Evolutionary conservation across 1,140 invertebrate genomes (phyloP), one percentile per base, ranked within the genome.

Genomic region (Drosophila lowei): DNA sequence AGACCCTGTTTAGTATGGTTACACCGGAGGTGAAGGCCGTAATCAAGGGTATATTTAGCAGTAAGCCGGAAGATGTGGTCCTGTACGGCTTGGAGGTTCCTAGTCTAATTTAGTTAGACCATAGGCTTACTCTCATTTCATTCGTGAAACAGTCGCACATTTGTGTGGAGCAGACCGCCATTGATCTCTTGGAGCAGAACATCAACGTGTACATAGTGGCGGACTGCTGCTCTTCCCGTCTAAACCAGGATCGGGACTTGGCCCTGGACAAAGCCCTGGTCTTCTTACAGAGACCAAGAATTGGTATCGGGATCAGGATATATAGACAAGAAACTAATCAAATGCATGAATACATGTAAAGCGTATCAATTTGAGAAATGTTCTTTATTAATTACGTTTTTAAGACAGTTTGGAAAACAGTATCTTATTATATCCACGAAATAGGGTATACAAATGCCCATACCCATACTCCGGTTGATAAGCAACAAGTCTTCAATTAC

Each of bases 1-100:
- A 98, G 91, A 97, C 96, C 0, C 93, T 93, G 54, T 98, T 98
- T 88, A 97, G 96, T 30, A 98, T 98, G 97, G 92, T 94, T 30
- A 94, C 94, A 21, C 94, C 95, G 0, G 95, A 97, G 81, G 93
- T 98, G 18, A 92, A 94, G 56, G 91, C 93, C 15, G 90, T 93
- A 78, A 93, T 98, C 15, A 92, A 94, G 58, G 53, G 91, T 92
- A 34, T 90, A 38, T 95, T 71, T 92, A 93, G 72, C 91, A 92
- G 72, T 84, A 84, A 86, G 89, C 93, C 64, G 74, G 91, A 94
- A 44, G 92, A 93, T 46, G 93, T 97, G 43, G 93, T 98, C 15
- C 91, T 98, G 0, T 97, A 97, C 93, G 97, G 97, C 0, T 94
- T 98, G 67, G 97, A 98, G 92, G 94, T 64, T 18, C n/a, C 2